Base-by-base conservation (phyloP, 2,888 invertebrate genomes). In the Tribolium freemani region DNA sequence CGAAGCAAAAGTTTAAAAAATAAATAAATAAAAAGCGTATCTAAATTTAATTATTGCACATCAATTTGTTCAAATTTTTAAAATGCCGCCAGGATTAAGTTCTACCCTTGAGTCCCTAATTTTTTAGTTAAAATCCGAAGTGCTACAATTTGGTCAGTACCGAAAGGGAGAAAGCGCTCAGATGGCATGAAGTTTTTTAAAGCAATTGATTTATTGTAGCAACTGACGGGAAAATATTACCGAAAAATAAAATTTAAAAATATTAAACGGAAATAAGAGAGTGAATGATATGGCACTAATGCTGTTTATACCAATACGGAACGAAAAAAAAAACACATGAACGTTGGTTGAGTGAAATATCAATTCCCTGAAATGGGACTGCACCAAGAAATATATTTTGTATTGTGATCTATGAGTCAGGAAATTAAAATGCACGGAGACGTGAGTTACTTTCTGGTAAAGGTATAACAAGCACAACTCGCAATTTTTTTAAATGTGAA, bases 211-310 rank as follows among this genome's bases (percentile, higher is more conserved):
- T 61, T 61, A 61, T 50, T 61, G 48, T 61, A 20, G 20, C 21
- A 13, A 16, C 26, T 45, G 46, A 67, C 56, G 10, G 10, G 13
- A 30, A 57, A 20, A 31, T 57, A 56, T 45, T 46, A 13, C 48
- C 21, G 1, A 38, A 66, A 67, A 64, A 44, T 45, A 61, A 38
- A 44, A 45, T 54, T 11, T 56, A 38, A 50, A 67, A 68, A 50
- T 58, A 58, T 58, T 50, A 48, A 68, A 48, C 68, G 68, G 68
- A 68, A 64, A 51, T 64, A 38, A 64, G 53, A 13, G 58, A 50
- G 58, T 68, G 68, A 68, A 48, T 58, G 68, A 68, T 57, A 48
- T 10, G 68, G 31, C 46, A 9, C 30, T 50, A 57, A 66, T 56
- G 31, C 51, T 46, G 30, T 46, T 16, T 48, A 48, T 21, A 54